phyloP scores from a whole-genome alignment of 2,113 vertebrate genomes.

The Ancistrus triradiatus region DNA sequence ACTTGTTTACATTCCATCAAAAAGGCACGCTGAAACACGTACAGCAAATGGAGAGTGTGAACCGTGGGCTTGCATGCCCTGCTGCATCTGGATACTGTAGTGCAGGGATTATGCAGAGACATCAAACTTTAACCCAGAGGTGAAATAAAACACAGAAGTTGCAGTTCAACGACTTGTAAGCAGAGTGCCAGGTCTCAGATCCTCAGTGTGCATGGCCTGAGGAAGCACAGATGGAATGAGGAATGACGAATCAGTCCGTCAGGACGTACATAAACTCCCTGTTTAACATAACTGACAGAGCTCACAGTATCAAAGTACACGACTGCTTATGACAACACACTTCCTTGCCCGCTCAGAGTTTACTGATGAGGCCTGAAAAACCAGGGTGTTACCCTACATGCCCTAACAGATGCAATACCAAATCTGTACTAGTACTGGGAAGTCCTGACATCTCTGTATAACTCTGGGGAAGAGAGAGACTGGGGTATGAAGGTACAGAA shows the following conservation, averaged over 20 bases:
- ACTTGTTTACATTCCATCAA: conserved; percentile 45
- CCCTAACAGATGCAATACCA: conserved; percentile 17
- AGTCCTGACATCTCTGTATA: no score
- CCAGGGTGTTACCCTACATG: conserved; percentile 9
- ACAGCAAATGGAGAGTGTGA: neutral
- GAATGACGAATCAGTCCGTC: neutral
- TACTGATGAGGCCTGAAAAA: neutral
- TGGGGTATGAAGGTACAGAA: no score
- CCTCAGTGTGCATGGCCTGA: neutral
- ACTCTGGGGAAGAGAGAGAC: no score
- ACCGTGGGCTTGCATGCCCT: no score
- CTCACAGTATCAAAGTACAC: neutral
- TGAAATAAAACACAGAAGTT: neutral
- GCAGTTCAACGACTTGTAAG: neutral
- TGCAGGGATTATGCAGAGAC: neutral
- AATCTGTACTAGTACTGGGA: neutral
- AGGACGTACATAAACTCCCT: neutral
- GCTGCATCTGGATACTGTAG: conserved; percentile 10
- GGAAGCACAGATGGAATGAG: neutral
- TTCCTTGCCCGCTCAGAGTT: neutral
- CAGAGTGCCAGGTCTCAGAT: neutral
- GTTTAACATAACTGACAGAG: neutral
- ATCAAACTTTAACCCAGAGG: neutral
- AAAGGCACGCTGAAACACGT: conserved; percentile 32
- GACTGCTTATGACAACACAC: neutral